A percentile compares a stretch with the other conserved stretches of the same genome.
These are phyloP conservation scores for Alfaro cultratus DNA, from an alignment of 2,797 vertebrate genomes.

Conservation along the genomic window DNA sequence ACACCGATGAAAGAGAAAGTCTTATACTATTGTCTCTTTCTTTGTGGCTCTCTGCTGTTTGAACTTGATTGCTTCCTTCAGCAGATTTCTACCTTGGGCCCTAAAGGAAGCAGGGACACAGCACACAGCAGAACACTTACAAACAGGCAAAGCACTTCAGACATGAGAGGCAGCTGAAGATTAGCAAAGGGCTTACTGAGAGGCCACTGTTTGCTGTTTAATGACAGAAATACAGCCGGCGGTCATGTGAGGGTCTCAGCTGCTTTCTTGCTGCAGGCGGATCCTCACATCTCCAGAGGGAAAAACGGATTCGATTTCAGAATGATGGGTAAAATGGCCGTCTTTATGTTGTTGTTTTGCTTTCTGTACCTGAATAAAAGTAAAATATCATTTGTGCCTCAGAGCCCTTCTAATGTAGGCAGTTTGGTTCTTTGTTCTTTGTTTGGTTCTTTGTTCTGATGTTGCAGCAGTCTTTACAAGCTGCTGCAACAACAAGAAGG, in stretches of 20 bases:
- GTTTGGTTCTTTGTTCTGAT: background rate
- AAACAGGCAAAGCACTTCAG: background rate
- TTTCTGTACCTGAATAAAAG: background rate
- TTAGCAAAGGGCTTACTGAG: conserved; percentile 4
- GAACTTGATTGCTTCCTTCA: background rate
- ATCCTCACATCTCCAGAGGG: background rate
- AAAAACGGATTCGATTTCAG: background rate
- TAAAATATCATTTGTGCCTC: no score
- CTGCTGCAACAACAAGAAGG: background rate
- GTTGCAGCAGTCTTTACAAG: background rate
- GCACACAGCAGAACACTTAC: background rate
- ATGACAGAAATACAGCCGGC: background rate
- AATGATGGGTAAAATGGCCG: background rate
- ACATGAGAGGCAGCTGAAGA: conserved; percentile 4
- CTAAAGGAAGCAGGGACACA: background rate
- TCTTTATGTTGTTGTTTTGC: background rate
- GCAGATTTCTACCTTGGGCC: background rate
- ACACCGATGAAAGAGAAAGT: background rate
- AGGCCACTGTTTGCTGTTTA: background rate
- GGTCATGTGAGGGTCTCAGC: background rate
- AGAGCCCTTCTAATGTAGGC: background rate
- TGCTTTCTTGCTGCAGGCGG: background rate
- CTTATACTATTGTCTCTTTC: background rate
- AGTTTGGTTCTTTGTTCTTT: background rate
- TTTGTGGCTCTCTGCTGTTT: background rate